These are phyloP conservation scores for Dascyllus trimaculatus DNA, from an alignment of 2,113 vertebrate species.

Conservation along the genomic window DNA sequence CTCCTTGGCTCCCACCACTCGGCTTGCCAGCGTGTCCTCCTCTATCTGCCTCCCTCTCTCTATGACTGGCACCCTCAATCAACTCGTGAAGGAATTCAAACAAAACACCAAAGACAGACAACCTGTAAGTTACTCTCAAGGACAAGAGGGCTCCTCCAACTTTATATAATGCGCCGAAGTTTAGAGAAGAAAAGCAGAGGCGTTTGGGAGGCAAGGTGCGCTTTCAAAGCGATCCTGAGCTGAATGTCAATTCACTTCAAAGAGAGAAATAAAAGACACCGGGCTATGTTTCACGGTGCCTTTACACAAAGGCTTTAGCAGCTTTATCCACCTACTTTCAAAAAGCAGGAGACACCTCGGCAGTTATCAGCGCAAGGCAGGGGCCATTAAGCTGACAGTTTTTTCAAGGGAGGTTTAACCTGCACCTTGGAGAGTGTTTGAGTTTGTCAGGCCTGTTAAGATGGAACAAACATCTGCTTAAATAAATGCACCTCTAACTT, in stretches of 20 bases:
- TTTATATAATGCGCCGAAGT: conserved; percentile 44
- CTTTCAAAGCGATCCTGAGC: conserved; percentile 62
- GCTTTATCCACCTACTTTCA: conserved; percentile 67
- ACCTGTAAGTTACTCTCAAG: conserved; percentile 59
- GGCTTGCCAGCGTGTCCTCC: conserved; percentile 35
- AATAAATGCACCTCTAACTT: conserved; percentile 38
- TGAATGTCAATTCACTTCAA: conserved; percentile 80
- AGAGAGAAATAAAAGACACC: conserved; percentile 59
- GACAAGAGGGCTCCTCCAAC: conserved; percentile 49
- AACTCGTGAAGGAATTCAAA: conserved; percentile 44
- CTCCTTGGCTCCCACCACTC: conserved; percentile 48
- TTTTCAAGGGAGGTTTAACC: conserved; percentile 64
- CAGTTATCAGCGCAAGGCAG: conserved; percentile 75
- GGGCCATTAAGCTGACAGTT: conserved; percentile 72
- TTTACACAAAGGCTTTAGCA: conserved; percentile 69
- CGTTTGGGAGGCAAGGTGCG: conserved; percentile 29
- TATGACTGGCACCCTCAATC: conserved; percentile 46
- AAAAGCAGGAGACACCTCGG: conserved; percentile 59
- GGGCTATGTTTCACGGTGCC: conserved; percentile 59
- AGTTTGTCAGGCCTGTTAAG: conserved; percentile 58
- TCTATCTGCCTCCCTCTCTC: conserved; percentile 30
- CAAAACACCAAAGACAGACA: conserved; percentile 37
- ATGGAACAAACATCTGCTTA: conserved; percentile 54
- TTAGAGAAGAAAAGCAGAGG: conserved; percentile 49
- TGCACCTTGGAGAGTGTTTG: conserved; percentile 57